Evolutionary conservation across 2,888 invertebrate genomes (phyloP), one percentile per base, ranked within the genome.

Genomic region (Drosophila pseudotalamancana): DNA sequence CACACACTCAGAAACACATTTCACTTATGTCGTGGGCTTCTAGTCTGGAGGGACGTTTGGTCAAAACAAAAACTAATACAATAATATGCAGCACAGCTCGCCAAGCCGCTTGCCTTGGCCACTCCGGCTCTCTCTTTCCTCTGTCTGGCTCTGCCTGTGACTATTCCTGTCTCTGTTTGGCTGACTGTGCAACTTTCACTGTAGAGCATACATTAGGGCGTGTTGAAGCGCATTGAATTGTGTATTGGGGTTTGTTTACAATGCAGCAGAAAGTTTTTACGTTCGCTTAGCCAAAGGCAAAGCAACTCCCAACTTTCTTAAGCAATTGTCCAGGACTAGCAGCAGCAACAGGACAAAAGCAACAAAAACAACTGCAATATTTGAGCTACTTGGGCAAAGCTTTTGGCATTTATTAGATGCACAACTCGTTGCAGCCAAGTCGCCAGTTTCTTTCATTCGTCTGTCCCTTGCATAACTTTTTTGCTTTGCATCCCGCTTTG

Each of bases 171-270:
- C 29, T 63, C 48, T 16, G 29, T 54, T 18, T 31, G 9, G n/a
- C 29, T 31, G 31, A 48, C 43, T 59, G 12, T 29, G 62, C 59
- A 80, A 79, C 66, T 82, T 81, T 78, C 72, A 59, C 70, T 66
- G 75, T 68, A 57, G 61, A 79, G 85, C 85, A 82, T 85, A 82
- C 83, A 82, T 82, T 82, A 82, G 62, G 77, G 85, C 85, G 81
- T 82, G 81, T 82, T 82, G 81, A 82, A 82, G 81, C 81, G 81
- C 85, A 82, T 82, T 82, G 85, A 85, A 82, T 85, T 82, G 81
- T 85, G 81, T 82, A 85, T 82, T 82, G 81, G 85, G 81, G 85
- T 85, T 85, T 82, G 81, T 82, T 82, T 82, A 82, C 81, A 82
- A 82, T 79, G 85, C 82, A 77, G 82, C 65, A 65, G 53, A 85